Evolutionary conservation across 2,113 vertebrate species (phyloP), one percentile per base, ranked within the genome.

Genomic region (Prolemur simus): DNA sequence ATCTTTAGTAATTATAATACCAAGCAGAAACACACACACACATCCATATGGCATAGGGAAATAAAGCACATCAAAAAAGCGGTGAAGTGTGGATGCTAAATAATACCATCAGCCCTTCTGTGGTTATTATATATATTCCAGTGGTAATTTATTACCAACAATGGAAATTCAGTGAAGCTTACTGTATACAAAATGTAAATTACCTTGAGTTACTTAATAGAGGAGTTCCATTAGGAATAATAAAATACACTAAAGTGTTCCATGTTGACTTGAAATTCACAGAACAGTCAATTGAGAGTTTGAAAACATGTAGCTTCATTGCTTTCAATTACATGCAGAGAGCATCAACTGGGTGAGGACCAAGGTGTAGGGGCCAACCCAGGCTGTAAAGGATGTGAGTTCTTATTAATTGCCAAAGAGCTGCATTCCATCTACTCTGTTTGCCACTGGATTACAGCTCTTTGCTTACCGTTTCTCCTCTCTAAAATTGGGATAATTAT

Each of bases 161-260:
- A 18, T 73, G 52, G 49, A 87, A 92, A 92, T 66, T 29, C 42
- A 78, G 45, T 37, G 12, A 66, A 45, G 21, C 66, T 94, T 78
- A 96, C 42, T 49, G 32, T 14, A 83, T 39, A 78, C 1, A 39
- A 69, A 89, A 58, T 32, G 29, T 71, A 92, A 89, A 66, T 89
- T 86, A 60, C 66, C 45, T 71, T 94, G 34, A 92, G 47, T 84
- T 94, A 58, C 25, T 89, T 89, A 88, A 91, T 52, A 74, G 63
- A 58, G 27, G n/a, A 68, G 47, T 88, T 73, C n/a, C 63, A 73
- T 74, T 83, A 69, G 14, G 66, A 95, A 66, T 49, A 92, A 81
- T 64, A 74, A 94, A 82, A 91, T 42, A 82, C 17, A 64, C 17
- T 95, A 54, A 87, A 56, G 64, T 83, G 64, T 74, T 58, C 20